Base-by-base conservation (phyloP, 1,140 invertebrate genomes). In the Drosophila fuyamai region DNA sequence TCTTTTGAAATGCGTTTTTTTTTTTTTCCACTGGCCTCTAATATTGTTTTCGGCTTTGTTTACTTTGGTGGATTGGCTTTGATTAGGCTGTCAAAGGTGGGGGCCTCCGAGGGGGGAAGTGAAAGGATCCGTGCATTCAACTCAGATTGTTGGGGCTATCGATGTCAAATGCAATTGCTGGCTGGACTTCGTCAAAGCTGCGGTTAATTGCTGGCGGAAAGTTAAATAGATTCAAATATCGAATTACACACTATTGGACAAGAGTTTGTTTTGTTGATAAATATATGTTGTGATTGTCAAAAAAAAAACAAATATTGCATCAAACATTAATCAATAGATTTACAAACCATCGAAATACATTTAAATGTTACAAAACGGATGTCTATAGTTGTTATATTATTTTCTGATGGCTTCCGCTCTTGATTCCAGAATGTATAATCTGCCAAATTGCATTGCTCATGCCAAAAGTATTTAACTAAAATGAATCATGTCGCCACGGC, bases 41-140 rank as follows among this genome's bases (percentile, higher is more conserved):
- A 66, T 68, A 68, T 68, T 68, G 65, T 68, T 68, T 68, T 68
- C 47, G 41, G 62, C 65, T 68, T 68, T 68, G 65, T 68, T 68
- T 68, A 68, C 65, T 53, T 66, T 66, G 65, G 27, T 68, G 65
- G 47, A 68, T 68, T 66, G 65, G 60, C 65, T 68, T 67, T 68
- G 65, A 68, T 68, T 68, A 68, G 65, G 36, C 65, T 68, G 65
- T 66, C 65, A 66, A 35, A 65, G 38, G 47, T 65, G 60, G n/a
- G 12, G 56, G 32, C 0, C 18, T 18, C 8, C 8, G 12, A 32
- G 51, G 43, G 56, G 38, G 14, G 5, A 4, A 4, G 36, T 6
- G 10, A 2, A 14, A 54, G 50, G 16, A 29, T 13, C 29, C 57
- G 62, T 57, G 57, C 56, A 62, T 65, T 61, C 57, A 62, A 62